Evolutionary conservation across 2,888 invertebrate species (phyloP), one percentile per base, ranked within the genome.

Genomic region (Timema podura): DNA sequence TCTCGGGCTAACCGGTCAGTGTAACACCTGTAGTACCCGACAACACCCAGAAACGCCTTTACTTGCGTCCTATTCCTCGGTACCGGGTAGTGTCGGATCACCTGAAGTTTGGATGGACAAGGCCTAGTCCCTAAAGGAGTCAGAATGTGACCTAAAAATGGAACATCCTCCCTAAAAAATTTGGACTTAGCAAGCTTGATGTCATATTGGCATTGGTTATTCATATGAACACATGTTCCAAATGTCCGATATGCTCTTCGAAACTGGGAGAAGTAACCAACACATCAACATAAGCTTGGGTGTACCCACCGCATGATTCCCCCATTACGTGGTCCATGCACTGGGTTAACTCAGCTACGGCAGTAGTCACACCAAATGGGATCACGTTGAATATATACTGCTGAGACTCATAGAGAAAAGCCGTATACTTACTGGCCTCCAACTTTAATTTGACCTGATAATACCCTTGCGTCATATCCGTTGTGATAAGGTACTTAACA

Each of bases 401-500:
- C 16, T 66, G 67, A 8, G 61, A 48, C 16, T 69, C 48, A 46
- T 69, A 70, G 10, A 68, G 45, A 69, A 75, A 75, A 15, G 73
- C 75, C 5, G 74, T 75, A 65, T 73, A 75, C 49, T 74, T 70
- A 5, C 65, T 11, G 16, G 65, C 59, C 11, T 72, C 71, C n/a
- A 64, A 49, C 2, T 59, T 16, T 10, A 76, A 13, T 6, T 69
- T 69, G 46, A 76, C 72, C 67, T 74, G 73, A 69, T 71, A 74
- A 51, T 74, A 76, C 1, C 70, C 65, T 48, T 69, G 54, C 15
- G 71, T 72, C 15, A 74, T 57, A 67, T 76, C 75, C 5, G 74
- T 9, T 3, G 65, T 46, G 6, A 73, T 71, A 30, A 73, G 65
- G 48, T 64, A 69, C 49, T 67, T 67, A 8, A 51, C 51, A 16